A percentile compares a stretch with the other conserved stretches of the same genome.
Conservation (phyloP, 2,113 vertebrate species). For the Chionis minor region DNA sequence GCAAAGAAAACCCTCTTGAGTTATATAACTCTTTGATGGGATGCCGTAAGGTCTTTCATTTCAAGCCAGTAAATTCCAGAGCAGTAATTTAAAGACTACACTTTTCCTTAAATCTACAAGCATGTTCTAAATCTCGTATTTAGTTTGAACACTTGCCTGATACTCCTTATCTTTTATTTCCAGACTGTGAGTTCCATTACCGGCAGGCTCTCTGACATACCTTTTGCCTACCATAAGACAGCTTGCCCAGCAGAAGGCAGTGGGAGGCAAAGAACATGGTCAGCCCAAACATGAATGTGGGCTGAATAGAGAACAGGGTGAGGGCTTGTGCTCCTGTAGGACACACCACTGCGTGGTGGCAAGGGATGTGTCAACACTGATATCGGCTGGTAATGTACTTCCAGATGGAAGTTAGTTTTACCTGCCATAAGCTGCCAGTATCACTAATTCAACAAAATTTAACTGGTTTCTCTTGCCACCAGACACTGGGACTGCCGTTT, state of each 20-base stretch:
- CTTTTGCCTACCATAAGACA: not conserved
- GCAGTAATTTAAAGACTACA: constrained; percentile 52
- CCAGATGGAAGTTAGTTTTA: not conserved
- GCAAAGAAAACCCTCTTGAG: constrained; percentile 52
- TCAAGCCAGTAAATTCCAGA: constrained; percentile 51
- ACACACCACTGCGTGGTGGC: too few species aligned
- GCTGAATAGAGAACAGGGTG: not conserved
- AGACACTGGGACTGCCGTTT: not conserved
- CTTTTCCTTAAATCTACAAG: constrained; percentile 50
- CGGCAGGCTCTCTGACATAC: not conserved
- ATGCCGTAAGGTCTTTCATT: constrained; percentile 46
- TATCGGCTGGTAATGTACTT: not conserved
- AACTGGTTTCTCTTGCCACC: not conserved
- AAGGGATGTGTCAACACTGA: accelerated
- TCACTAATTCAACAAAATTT: not conserved
- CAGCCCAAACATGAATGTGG: not conserved
- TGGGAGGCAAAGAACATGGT: not conserved
- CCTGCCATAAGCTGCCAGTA: not conserved
- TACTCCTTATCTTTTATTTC: not conserved
- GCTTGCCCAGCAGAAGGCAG: not conserved
- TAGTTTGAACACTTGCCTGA: not conserved
- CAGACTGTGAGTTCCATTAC: not conserved
- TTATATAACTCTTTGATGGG: constrained; percentile 35
- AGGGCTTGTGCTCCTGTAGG: not conserved
- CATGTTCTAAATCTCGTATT: constrained; percentile 35